Conservation (phyloP, 1,140 invertebrate species). For the Meloidogyne exigua region DNA sequence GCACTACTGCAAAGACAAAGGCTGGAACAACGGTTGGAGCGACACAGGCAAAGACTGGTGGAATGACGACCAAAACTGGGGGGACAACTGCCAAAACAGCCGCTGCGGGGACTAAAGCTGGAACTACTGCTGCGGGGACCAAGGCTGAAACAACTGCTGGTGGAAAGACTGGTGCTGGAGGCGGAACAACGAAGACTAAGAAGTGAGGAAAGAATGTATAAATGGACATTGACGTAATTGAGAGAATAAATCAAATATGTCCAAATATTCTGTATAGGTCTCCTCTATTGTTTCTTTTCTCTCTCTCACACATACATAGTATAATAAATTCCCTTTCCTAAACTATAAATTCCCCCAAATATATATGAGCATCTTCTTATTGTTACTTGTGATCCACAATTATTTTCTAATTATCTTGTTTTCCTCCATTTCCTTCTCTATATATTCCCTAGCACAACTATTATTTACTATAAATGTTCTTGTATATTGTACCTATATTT, state of each 20-base stretch:
- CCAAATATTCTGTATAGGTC: neutral
- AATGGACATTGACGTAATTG: neutral
- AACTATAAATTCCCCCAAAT: neutral
- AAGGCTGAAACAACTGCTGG: neutral
- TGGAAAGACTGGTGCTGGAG: no score
- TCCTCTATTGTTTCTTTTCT: neutral
- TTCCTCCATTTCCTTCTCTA: neutral
- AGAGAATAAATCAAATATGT: neutral
- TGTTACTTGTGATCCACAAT: neutral
- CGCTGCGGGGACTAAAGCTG: neutral
- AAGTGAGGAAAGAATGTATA: neutral
- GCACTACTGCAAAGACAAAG: neutral
- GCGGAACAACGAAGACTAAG: neutral
- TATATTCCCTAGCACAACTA: neutral
- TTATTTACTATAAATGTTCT: no score
- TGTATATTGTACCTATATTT: no score
- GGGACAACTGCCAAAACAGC: neutral
- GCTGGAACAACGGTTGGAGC: conserved; percentile 3
- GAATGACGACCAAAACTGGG: neutral
- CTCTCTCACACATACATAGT: neutral
- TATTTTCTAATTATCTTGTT: no score
- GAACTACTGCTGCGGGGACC: neutral
- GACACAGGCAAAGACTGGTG: neutral
- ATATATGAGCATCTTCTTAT: neutral
- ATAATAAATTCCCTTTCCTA: neutral